phyloP scores from a whole-genome alignment of 64 coral and sea anemone genomes.

The Porites australiensis region DNA sequence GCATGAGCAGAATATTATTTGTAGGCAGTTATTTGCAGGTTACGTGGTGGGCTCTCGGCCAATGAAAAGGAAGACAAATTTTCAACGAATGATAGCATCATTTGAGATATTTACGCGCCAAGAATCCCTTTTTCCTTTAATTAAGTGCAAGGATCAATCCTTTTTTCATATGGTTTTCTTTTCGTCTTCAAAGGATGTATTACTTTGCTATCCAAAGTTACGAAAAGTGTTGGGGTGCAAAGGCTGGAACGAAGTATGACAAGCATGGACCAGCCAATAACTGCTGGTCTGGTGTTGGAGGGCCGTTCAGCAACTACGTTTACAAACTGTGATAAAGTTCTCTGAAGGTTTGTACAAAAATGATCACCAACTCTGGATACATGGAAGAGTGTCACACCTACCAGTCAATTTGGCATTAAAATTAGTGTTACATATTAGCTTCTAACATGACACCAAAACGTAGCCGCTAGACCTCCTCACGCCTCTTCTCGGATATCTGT shows the following conservation, averaged over 20 bases:
- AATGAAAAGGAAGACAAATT: no score
- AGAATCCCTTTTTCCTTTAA: no score
- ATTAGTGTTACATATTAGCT: no score
- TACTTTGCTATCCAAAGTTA: slow-evolving; percentile 42
- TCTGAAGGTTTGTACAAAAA: not conserved
- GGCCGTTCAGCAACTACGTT: slow-evolving; percentile 2
- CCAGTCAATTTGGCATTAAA: no score
- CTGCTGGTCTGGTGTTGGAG: slow-evolving; percentile 37
- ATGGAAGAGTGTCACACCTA: not conserved
- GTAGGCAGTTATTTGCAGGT: no score
- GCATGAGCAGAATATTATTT: no score
- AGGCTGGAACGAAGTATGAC: not conserved
- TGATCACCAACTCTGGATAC: not conserved
- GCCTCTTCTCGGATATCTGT: no score
- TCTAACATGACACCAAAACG: no score
- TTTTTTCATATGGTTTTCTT: not conserved
- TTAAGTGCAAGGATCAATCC: not conserved
- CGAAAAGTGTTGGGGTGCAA: slow-evolving; percentile 25
- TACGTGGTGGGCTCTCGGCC: no score
- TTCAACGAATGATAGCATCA: no score
- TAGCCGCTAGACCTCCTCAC: no score
- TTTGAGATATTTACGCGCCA: no score
- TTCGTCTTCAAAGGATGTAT: not conserved
- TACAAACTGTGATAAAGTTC: not conserved
- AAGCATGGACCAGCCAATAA: not conserved